Evolutionary conservation across 2,113 vertebrate genomes (phyloP).

Genomic region (Bagarius yarrelli): DNA sequence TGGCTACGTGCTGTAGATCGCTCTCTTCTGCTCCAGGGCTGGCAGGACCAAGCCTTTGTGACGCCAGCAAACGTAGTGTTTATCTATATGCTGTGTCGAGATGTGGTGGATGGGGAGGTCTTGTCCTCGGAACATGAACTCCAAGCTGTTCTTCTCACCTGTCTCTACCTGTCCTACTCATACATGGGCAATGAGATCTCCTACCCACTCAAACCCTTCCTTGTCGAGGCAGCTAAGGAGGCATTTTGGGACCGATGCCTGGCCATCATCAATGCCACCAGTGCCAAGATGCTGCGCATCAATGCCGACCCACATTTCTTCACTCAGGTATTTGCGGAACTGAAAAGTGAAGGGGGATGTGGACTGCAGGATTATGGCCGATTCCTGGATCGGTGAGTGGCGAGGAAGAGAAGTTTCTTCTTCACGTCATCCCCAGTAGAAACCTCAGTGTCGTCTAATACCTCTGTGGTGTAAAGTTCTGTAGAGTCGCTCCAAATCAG

Average conservation of each 20-base stretch:
- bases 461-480: constrained; percentile 2
- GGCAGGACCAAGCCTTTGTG: constrained; percentile 85
- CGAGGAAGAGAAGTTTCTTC: not conserved
- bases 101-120: constrained; percentile 75
- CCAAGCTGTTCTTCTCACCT: constrained; percentile 78
- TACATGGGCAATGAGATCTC: constrained; percentile 87
- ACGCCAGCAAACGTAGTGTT: constrained; percentile 82
- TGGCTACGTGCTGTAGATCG: constrained; percentile 81
- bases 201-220: constrained; percentile 82
- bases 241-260: constrained; percentile 83
- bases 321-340: constrained; percentile 81
- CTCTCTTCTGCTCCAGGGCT: constrained; percentile 78
- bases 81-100: constrained; percentile 80
- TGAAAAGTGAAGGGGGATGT: constrained; percentile 77
- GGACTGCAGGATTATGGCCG: constrained; percentile 71
- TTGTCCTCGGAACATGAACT: constrained; percentile 77
- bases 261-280: constrained; percentile 75
- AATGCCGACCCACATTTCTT: constrained; percentile 82
- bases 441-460: constrained; percentile 12
- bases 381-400: constrained; percentile 74
- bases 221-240: constrained; percentile 78
- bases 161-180: constrained; percentile 82
- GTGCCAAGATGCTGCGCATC: constrained; percentile 79
- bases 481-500: constrained; percentile 25
- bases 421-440: not conserved